Evolutionary conservation across 2,888 invertebrate genomes (phyloP).

Genomic region (Diaphora mendica): DNA sequence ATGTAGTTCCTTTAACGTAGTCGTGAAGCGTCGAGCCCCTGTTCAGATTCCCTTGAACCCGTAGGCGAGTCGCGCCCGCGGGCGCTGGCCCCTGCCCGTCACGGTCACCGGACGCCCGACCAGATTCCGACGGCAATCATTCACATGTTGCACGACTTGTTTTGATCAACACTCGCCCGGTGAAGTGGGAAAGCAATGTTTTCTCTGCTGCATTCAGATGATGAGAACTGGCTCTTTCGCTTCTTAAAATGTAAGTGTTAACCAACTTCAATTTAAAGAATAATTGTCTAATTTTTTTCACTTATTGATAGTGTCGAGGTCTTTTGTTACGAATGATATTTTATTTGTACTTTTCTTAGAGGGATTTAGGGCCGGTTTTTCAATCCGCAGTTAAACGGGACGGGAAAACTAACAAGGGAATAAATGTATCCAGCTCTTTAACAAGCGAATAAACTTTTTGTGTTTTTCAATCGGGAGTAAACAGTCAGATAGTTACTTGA

Average conservation of each 20-base stretch:
- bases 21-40: slow-evolving; percentile 11
- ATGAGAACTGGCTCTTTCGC: slow-evolving; percentile 19
- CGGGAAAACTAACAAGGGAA: no score
- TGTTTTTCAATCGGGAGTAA: no score
- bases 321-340: neutral
- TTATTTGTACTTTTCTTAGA: neutral
- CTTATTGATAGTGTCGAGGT: neutral
- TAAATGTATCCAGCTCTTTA: no score
- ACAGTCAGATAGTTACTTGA: no score
- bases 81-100: slow-evolving; percentile 26
- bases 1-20: neutral
- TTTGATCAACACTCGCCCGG: slow-evolving; percentile 44
- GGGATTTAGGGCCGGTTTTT: no score
- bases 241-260: neutral
- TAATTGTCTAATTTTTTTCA: neutral
- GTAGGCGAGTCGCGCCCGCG: slow-evolving; percentile 5
- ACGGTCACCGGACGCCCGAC: slow-evolving; percentile 49
- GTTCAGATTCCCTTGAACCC: slow-evolving; percentile 50
- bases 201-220: slow-evolving; percentile 51
- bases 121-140: slow-evolving; percentile 48
- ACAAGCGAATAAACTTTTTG: no score
- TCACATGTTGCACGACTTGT: slow-evolving; percentile 33
- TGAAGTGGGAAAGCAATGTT: slow-evolving; percentile 37
- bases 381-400: no score
- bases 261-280: neutral